Evolutionary conservation across 2,113 vertebrate genomes (phyloP).

Genomic region (Mustelus asterias): DNA sequence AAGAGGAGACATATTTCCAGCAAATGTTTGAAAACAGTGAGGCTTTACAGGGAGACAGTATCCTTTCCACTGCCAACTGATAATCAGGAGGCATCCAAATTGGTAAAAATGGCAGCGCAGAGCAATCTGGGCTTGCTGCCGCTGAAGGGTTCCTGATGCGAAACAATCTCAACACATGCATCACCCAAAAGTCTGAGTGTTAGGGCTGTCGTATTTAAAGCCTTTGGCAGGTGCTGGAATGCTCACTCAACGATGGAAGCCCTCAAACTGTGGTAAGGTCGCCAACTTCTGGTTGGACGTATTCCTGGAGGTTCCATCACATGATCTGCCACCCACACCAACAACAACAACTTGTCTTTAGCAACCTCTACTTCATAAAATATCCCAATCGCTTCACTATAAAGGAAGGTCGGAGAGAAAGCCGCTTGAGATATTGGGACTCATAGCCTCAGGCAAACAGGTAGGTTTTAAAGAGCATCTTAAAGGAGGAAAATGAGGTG

Average conservation of each 20-base stretch:
- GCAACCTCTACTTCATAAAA: background rate
- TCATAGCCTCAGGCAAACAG: background rate
- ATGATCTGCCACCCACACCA: background rate
- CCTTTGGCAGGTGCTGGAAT: background rate
- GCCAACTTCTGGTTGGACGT: background rate
- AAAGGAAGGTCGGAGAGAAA: background rate
- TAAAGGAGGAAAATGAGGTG: background rate
- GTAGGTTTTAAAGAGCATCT: background rate
- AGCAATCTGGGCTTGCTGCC: background rate
- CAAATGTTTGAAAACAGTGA: background rate
- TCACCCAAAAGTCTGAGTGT: background rate
- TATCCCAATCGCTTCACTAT: background rate
- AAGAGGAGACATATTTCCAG: background rate
- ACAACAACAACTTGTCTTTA: background rate
- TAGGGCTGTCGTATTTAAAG: background rate
- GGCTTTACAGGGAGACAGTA: background rate
- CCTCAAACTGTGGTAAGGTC: background rate
- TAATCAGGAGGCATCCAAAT: background rate
- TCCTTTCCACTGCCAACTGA: background rate
- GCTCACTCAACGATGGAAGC: background rate
- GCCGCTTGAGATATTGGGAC: too few species aligned
- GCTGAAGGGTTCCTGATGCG: background rate
- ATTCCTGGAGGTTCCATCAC: background rate
- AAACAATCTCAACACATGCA: conserved; percentile 1
- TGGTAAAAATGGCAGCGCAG: background rate